Conservation (phyloP, 2,797 vertebrate species). For the Enoplosus armatus region DNA sequence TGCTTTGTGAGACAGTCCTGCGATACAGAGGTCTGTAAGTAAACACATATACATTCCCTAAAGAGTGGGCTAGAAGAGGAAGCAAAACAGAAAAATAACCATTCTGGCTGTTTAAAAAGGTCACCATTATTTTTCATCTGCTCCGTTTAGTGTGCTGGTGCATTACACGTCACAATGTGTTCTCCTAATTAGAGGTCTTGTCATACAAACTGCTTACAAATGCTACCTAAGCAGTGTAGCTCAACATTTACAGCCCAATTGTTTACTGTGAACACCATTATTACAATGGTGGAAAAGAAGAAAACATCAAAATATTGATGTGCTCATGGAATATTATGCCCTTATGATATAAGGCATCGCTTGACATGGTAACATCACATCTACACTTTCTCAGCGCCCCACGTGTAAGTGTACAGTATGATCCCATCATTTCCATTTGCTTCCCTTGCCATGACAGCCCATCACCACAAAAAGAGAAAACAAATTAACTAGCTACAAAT, state of each 20-base stretch:
- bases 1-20: slow-evolving; percentile 33
- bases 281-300: slow-evolving; percentile 71
- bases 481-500: slow-evolving; percentile 70
- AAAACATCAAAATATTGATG: slow-evolving; percentile 74
- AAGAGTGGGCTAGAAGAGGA: slow-evolving; percentile 39
- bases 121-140: slow-evolving; percentile 40
- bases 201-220: slow-evolving; percentile 68
- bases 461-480: slow-evolving; percentile 71
- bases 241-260: slow-evolving; percentile 65
- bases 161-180: slow-evolving; percentile 43
- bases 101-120: slow-evolving; percentile 61
- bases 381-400: slow-evolving; percentile 48
- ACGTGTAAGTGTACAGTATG: slow-evolving; percentile 71
- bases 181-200: slow-evolving; percentile 52
- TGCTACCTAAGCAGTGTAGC: slow-evolving; percentile 53
- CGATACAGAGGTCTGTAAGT: slow-evolving; percentile 25
- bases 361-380: slow-evolving; percentile 69
- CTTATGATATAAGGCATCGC: slow-evolving; percentile 69
- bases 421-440: slow-evolving; percentile 67
- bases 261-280: slow-evolving; percentile 68
- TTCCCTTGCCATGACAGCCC: slow-evolving; percentile 64
- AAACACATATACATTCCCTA: slow-evolving; percentile 55
- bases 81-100: slow-evolving; percentile 64
- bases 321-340: slow-evolving; percentile 76
- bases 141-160: slow-evolving; percentile 63